A percentile compares a stretch with the other conserved stretches of the same genome.
phyloP scores from a whole-genome alignment of 2,888 invertebrate species.

The Pristionchus exspectatus region DNA sequence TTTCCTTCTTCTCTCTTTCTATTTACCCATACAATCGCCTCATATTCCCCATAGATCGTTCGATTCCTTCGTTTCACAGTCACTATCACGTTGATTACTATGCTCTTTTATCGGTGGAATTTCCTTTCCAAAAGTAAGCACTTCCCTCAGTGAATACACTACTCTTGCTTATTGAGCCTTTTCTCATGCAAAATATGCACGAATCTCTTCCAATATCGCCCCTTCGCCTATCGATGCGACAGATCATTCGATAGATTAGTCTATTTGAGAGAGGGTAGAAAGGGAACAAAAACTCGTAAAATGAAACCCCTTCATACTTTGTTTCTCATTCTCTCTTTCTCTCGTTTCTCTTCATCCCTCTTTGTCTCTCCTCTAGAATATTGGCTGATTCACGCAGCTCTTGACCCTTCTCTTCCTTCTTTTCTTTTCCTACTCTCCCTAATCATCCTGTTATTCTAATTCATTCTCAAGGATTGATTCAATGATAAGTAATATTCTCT shows the following conservation, averaged over 20 bases:
- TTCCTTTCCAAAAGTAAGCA: neutral
- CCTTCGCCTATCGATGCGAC: neutral
- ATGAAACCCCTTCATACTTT: conserved; percentile 13
- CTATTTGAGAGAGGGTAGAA: conserved; percentile 16
- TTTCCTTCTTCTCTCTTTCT: conserved; percentile 17
- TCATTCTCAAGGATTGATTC: neutral
- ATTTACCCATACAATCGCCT: conserved; percentile 44
- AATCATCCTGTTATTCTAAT: neutral
- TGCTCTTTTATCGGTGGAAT: neutral
- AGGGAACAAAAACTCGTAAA: neutral
- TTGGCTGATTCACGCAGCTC: conserved; percentile 5
- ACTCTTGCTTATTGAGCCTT: neutral
- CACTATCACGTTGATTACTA: conserved; percentile 14
- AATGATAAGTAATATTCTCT: neutral
- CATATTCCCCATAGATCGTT: conserved; percentile 29
- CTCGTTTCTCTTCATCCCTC: neutral
- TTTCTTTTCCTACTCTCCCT: neutral
- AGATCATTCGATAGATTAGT: neutral
- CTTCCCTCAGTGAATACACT: neutral
- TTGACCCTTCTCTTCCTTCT: neutral
- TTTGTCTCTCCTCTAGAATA: conserved; percentile 1
- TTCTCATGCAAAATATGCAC: neutral
- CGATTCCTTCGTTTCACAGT: conserved; percentile 5
- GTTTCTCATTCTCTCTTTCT: conserved; percentile 9
- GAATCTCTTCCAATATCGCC: neutral